Evolutionary conservation across 1,140 invertebrate species (phyloP), one percentile per base, ranked within the genome.

Genomic region (Orchestia grillus): DNA sequence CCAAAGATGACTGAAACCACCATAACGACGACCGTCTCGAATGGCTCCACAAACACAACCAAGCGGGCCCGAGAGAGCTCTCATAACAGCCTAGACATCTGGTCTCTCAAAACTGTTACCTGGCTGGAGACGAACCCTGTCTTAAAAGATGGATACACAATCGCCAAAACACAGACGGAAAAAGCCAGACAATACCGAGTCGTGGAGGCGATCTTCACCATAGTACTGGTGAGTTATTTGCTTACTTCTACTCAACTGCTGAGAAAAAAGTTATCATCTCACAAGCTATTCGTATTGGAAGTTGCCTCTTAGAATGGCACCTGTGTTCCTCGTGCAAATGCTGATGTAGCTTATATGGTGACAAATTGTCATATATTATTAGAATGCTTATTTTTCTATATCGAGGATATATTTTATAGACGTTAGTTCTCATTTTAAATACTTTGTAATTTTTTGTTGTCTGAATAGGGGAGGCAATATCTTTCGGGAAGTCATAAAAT

Each of bases 1-100:
- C 43, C 92, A 44, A 94, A 94, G 23, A 94, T 94, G 92, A 94
- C 44, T 6, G 92, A 94, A 47, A 94, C 92, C 44, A 94, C 92
- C 44, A 45, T 15, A 45, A 94, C 92, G 4, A 40, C 44, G 4
- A 40, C 44, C 44, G 44, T 94, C 6, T 19, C 92, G 11, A 94
- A 94, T 44, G 92, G 92, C 23, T 45, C 92, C 92, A 28, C 92
- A 8, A 45, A 4, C 43, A 45, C 8, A 3, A n/a, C 6, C 6
- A 42, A 42, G 88, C n/a, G 15, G 8, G 0, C 44, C 4, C 43
- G 44, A 6, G 40, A n/a, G 16, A 8, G 44, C 3, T 19, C 8
- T 11, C 3, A 94, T 45, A 44, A 47, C 44, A 94, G 8, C 44
- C 11, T 94, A 40, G 44, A 8, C 92, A 19, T 94, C 3, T 44